Percentiles rank a stretch among this genome's conserved stretches.
Evolutionary conservation across 2,113 vertebrate genomes (phyloP).

Genomic region (Hippocampus guttulatus): DNA sequence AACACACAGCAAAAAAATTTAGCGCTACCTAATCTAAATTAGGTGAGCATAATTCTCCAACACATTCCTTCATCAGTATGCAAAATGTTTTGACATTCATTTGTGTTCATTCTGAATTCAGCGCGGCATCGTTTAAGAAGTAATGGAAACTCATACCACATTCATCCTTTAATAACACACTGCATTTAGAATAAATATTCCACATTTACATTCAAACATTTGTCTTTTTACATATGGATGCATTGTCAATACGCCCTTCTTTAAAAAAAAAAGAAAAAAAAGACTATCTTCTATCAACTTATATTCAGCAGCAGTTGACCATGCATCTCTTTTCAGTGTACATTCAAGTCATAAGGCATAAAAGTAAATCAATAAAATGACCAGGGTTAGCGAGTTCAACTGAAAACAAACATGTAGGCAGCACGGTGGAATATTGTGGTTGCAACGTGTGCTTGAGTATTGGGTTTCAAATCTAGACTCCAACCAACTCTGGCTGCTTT

Average conservation of each 20-base stretch:
- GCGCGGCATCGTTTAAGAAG: constrained; percentile 17
- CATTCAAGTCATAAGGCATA: neutral
- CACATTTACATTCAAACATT: constrained; percentile 47
- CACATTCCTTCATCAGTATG: constrained; percentile 23
- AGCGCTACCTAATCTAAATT: no score
- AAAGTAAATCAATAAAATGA: constrained; percentile 18
- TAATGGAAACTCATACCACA: constrained; percentile 15
- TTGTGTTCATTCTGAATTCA: constrained; percentile 3
- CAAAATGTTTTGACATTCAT: constrained; percentile 11
- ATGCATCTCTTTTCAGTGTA: constrained; percentile 12
- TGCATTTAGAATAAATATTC: constrained; percentile 56
- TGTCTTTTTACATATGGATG: constrained; percentile 48
- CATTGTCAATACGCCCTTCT: constrained; percentile 25
- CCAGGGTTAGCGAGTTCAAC: neutral
- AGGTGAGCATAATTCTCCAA: no score
- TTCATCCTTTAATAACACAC: constrained; percentile 31
- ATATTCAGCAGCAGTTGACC: neutral
- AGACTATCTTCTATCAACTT: constrained; percentile 18
- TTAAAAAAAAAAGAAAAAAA: constrained; percentile 6
- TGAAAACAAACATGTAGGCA: neutral
- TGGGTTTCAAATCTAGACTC: neutral
- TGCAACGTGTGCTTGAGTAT: neutral
- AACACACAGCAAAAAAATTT: no score
- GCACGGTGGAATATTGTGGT: neutral
- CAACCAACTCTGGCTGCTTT: neutral